phyloP scores from a whole-genome alignment of 2,113 vertebrate species.

The Pseudorhombus dupliciocellatus region DNA sequence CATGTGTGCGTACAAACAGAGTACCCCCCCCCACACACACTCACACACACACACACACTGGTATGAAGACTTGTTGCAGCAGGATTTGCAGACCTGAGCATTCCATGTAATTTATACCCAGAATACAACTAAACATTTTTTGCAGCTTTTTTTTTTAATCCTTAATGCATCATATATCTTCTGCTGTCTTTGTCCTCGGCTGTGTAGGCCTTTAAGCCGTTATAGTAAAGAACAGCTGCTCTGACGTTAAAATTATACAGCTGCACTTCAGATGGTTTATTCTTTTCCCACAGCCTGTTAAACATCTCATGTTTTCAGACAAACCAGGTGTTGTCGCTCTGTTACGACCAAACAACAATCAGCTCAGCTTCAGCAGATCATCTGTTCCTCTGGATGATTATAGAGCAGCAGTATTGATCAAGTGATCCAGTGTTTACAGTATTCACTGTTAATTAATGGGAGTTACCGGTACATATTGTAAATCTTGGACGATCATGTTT shows the following conservation, averaged over 20 bases:
- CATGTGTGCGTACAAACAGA: not conserved
- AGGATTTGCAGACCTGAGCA: slow-evolving; percentile 40
- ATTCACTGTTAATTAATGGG: slow-evolving; percentile 5
- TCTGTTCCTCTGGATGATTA: not conserved
- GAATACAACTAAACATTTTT: slow-evolving; percentile 42
- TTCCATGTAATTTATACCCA: slow-evolving; percentile 54
- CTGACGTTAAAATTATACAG: slow-evolving; percentile 38
- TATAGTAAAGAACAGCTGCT: slow-evolving; percentile 29
- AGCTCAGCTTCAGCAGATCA: slow-evolving; percentile 1
- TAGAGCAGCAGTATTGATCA: not conserved
- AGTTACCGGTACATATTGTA: slow-evolving; percentile 14
- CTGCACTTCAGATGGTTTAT: slow-evolving; percentile 30
- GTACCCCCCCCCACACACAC: slow-evolving; percentile 4
- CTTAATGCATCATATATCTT: not conserved
- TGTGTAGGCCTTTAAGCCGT: not conserved
- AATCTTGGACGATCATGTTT: not conserved
- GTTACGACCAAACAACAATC: slow-evolving; percentile 4
- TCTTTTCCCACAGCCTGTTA: slow-evolving; percentile 8
- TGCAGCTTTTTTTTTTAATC: slow-evolving; percentile 27
- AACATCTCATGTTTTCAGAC: slow-evolving; percentile 30
- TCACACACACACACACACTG: slow-evolving; percentile 36
- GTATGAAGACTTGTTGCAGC: slow-evolving; percentile 72
- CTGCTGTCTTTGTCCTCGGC: slow-evolving; percentile 3
- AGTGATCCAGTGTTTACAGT: not conserved
- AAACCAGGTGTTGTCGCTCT: slow-evolving; percentile 51